phyloP scores from a whole-genome alignment of 1,140 invertebrate species.

The Leptopilina clavipes region DNA sequence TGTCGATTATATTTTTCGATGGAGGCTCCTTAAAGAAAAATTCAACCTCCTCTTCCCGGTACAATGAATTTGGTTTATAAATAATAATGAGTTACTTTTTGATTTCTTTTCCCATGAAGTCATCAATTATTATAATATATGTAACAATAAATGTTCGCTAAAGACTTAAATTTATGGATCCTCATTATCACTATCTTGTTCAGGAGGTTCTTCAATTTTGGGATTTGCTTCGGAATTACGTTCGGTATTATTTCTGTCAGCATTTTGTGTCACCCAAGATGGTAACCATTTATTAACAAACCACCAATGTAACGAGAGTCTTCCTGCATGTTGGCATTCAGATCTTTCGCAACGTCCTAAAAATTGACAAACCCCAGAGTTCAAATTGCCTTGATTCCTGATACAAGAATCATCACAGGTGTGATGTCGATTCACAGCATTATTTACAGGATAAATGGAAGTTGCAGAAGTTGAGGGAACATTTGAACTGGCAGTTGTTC shows the following conservation, averaged over 20 bases:
- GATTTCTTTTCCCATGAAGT: background rate
- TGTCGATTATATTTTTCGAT: too few relatives aligned
- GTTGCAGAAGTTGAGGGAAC: constrained; percentile 56
- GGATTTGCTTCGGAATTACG: constrained; percentile 33
- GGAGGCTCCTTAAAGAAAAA: too few relatives aligned
- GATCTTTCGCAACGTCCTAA: constrained; percentile 60
- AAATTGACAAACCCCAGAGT: constrained; percentile 62
- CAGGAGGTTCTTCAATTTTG: constrained; percentile 53
- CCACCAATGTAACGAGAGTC: constrained; percentile 68
- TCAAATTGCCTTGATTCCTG: constrained; percentile 59
- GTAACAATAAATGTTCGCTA: background rate
- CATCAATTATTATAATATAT: background rate
- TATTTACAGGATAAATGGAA: constrained; percentile 49
- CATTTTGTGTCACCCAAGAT: constrained; percentile 60
- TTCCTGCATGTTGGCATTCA: constrained; percentile 65
- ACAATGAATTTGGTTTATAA: too few relatives aligned
- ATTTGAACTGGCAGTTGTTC: constrained; percentile 43
- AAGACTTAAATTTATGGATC: constrained; percentile 53
- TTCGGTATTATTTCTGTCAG: constrained; percentile 57
- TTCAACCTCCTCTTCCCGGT: too few relatives aligned
- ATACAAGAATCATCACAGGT: constrained; percentile 71
- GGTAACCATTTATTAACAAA: constrained; percentile 68
- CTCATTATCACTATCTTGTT: constrained; percentile 67
- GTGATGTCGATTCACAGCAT: constrained; percentile 60
- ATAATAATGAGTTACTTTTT: background rate